Conservation (phyloP, 1,140 invertebrate genomes). For the Hormaphis cornu region DNA sequence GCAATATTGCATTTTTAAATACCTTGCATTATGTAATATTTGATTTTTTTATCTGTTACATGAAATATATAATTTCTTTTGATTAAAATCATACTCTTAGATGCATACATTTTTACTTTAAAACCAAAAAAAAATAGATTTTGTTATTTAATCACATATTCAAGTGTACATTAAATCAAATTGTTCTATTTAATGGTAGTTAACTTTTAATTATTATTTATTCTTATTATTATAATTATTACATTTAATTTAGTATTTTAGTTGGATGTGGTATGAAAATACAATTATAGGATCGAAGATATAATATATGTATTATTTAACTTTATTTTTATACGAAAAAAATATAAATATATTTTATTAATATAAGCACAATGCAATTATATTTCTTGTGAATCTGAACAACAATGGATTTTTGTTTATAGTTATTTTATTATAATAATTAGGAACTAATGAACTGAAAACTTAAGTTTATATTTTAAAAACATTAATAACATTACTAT, state of each 20-base stretch:
- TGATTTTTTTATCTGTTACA: not conserved
- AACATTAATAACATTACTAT: no score
- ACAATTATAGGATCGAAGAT: not conserved
- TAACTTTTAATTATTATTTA: constrained; percentile 3
- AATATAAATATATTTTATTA: not conserved
- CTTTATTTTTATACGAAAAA: constrained; percentile 2
- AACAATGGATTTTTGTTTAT: no score
- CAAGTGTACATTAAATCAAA: constrained; percentile 10
- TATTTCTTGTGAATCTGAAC: not conserved
- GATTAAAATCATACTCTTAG: not conserved
- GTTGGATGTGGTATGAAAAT: constrained; percentile 3
- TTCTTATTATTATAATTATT: not conserved
- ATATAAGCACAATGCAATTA: not conserved
- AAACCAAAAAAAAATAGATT: not conserved
- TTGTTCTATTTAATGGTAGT: not conserved
- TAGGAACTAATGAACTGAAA: no score
- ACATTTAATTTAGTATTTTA: not conserved
- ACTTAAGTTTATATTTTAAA: no score
- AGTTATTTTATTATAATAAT: no score
- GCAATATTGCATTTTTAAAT: constrained; percentile 34
- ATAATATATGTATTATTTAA: not conserved
- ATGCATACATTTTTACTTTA: no score
- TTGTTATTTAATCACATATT: not conserved
- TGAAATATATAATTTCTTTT: not conserved
- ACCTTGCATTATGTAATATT: constrained; percentile 38